Conservation (phyloP, 2,797 vertebrate species). For the Macroramphosus scolopax region DNA sequence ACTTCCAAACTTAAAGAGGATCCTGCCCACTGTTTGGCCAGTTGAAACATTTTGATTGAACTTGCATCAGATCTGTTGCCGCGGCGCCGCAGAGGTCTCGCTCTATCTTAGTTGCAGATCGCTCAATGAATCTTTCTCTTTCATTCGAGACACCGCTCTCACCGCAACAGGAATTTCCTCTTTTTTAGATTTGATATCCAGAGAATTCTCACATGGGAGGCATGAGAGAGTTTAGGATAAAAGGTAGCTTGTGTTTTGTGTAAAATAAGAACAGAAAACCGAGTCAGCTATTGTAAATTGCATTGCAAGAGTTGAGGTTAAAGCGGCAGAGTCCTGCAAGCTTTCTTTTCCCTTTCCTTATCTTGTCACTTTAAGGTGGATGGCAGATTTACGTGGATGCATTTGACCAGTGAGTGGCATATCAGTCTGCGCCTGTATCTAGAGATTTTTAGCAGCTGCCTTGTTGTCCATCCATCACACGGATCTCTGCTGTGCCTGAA, state of each 20-base stretch:
- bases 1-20: constrained; percentile 12
- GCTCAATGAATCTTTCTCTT: constrained; percentile 60
- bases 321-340: constrained; percentile 16
- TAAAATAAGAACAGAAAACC: constrained; percentile 16
- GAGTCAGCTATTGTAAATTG: constrained; percentile 25
- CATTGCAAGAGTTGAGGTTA: constrained; percentile 30
- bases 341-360: constrained; percentile 27
- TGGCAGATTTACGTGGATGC: constrained; percentile 66
- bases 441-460: constrained; percentile 76
- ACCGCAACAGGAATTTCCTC: constrained; percentile 37
- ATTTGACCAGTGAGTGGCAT: constrained; percentile 69
- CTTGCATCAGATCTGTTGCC: constrained; percentile 58
- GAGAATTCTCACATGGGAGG: constrained; percentile 18
- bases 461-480: constrained; percentile 73
- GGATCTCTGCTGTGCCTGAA: constrained; percentile 46
- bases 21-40: constrained; percentile 14
- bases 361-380: constrained; percentile 40
- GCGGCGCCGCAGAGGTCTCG: constrained; percentile 36
- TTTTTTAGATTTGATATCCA: constrained; percentile 43
- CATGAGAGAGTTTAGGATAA: constrained; percentile 19
- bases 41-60: constrained; percentile 55
- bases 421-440: constrained; percentile 61
- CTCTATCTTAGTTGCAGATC: constrained; percentile 53
- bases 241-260: constrained; percentile 13
- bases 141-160: constrained; percentile 44